Base-by-base conservation (phyloP, 2,888 invertebrate species). In the Brachyopa scutellaris region DNA sequence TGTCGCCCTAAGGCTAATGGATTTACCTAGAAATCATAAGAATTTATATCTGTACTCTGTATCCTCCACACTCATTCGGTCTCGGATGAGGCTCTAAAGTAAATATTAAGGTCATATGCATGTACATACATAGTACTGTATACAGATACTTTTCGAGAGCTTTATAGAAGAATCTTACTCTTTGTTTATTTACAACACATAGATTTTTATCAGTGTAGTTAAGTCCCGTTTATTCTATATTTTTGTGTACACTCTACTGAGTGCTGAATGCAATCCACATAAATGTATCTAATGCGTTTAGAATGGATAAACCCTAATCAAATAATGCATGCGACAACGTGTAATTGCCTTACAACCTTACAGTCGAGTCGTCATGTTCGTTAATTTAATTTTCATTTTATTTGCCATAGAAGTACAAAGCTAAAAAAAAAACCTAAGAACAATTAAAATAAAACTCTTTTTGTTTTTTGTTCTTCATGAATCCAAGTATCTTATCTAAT, bases 1-100 rank as follows among this genome's bases (percentile, higher is more conserved):
- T 69, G 69, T 69, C 69, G 69, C 69, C 49, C 49, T 38, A n/a
- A 15, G 38, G 49, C 59, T 59, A 59, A 70, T 70, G 69, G 29
- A 38, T 59, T 70, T 70, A 40, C 57, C 69, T 38, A 26, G 67
- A 57, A 69, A 55, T 67, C 47, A 51, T 51, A 51, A 38, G 23
- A 64, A 64, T 51, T 33, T 17, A 15, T 42, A 11, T 40, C 59
- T 15, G 1, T 26, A n/a, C 57, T 17, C 23, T n/a, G n/a, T n/a
- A n/a, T n/a, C n/a, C n/a, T 1, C 7, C 5, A 40, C 23, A 26
- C 3, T 40, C 40, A 23, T 23, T 15, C 15, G 11, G 11, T 33
- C 19, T 15, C 11, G n/a, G n/a, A 5, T 36, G 21, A 7, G 7
- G 19, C 8, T 26, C 29, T 8, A 40, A 42, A 19, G 53, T 15